A percentile compares a stretch with the other conserved stretches of the same genome.
Conservation (phyloP, 1,140 invertebrate genomes). For the Drosophila saltans region DNA sequence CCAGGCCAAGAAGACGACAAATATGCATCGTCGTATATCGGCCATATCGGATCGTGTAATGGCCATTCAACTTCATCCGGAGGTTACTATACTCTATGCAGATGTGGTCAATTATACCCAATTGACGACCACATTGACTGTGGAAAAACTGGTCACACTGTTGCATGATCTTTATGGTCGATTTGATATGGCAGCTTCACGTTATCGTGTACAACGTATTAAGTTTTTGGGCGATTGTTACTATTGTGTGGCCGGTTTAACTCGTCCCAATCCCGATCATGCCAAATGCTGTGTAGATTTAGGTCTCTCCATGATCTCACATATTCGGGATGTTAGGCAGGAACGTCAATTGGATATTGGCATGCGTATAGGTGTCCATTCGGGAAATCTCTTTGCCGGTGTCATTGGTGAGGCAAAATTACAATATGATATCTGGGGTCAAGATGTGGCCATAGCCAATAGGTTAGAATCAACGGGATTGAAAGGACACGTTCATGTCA, state of each 20-base stretch:
- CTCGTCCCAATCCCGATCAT: slow-evolving; percentile 88
- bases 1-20: slow-evolving; percentile 64
- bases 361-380: slow-evolving; percentile 98
- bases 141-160: slow-evolving; percentile 92
- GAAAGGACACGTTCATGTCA: slow-evolving; percentile 93
- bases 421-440: slow-evolving; percentile 98
- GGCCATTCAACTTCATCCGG: slow-evolving; percentile 92
- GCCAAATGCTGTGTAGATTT: slow-evolving; percentile 94
- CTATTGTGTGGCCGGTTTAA: slow-evolving; percentile 94
- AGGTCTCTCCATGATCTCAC: slow-evolving; percentile 94
- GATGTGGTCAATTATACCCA: slow-evolving; percentile 98
- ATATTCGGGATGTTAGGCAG: slow-evolving; percentile 90
- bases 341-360: slow-evolving; percentile 92
- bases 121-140: slow-evolving; percentile 91
- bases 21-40: neutral
- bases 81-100: slow-evolving; percentile 97
- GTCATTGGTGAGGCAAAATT: slow-evolving; percentile 95
- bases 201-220: slow-evolving; percentile 89
- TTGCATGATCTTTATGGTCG: slow-evolving; percentile 96
- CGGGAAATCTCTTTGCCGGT: slow-evolving; percentile 94
- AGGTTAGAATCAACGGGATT: slow-evolving; percentile 96
- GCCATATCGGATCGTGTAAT: slow-evolving; percentile 86
- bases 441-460: slow-evolving; percentile 96
- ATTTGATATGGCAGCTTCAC: slow-evolving; percentile 94
- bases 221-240: slow-evolving; percentile 97